Evolutionary conservation across 2,797 vertebrate species (phyloP).

Genomic region (Prionace glauca): DNA sequence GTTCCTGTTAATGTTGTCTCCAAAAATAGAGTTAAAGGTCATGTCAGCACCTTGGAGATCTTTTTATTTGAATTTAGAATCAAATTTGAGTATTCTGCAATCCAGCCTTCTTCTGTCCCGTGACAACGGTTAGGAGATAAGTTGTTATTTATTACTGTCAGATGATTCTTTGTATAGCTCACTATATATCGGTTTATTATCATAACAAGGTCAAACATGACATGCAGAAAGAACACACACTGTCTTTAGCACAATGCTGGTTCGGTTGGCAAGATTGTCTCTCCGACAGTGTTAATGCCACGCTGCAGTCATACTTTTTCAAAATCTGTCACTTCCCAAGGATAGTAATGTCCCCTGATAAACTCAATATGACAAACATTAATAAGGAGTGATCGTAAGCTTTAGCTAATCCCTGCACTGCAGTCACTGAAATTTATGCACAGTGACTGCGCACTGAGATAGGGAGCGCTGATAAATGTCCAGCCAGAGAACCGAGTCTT

Average conservation of each 20-base stretch:
- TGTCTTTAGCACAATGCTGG: not conserved
- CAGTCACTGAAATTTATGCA: slow-evolving; percentile 30
- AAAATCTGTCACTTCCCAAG: slow-evolving; percentile 36
- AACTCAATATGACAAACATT: slow-evolving; percentile 37
- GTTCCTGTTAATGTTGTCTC: not conserved
- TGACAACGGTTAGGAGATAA: not conserved
- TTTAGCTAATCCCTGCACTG: slow-evolving; percentile 29
- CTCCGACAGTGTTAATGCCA: slow-evolving; percentile 27
- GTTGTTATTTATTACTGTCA: not conserved
- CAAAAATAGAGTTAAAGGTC: slow-evolving; percentile 5
- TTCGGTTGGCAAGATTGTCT: not conserved
- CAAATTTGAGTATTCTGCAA: not conserved
- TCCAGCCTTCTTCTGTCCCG: not conserved
- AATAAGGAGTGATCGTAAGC: slow-evolving; percentile 21
- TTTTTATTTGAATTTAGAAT: not conserved
- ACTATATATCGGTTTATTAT: not conserved
- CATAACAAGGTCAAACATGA: slow-evolving; percentile 32
- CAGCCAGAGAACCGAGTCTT: not conserved
- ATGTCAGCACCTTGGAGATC: not conserved
- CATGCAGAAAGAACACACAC: not conserved
- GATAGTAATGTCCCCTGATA: slow-evolving; percentile 34
- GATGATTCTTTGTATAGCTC: not conserved
- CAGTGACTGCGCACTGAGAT: slow-evolving; percentile 10
- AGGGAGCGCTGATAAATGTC: not conserved
- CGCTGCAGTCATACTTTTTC: not conserved